Base-by-base conservation (phyloP, 2,113 vertebrate species). In the Phrynocephalus versicolor region DNA sequence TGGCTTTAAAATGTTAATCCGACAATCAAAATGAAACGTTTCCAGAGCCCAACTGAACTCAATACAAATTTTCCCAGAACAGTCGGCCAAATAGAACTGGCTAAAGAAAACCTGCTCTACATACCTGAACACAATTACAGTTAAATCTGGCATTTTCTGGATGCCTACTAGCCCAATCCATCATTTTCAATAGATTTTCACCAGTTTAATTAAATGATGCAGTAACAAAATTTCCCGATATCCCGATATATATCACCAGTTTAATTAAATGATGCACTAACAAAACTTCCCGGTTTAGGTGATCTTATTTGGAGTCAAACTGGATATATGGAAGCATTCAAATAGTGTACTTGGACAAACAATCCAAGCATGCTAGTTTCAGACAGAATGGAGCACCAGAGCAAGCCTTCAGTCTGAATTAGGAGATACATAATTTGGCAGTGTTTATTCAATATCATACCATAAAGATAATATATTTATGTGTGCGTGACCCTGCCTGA, bases 1-100 rank as follows among this genome's bases (percentile, higher is more conserved):
- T 85, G 85, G 91, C 88, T 95, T 94, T 93, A 93, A 93, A 88
- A 91, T 90, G 94, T 90, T 95, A 94, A 93, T 94, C 89, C 92
- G 87, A 88, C 86, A 85, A 89, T 92, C 92, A 88, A 87, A 90
- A 91, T 64, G 86, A 93, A 92, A 89, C 19, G 86, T 79, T 82
- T 45, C 90, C 85, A 73, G 86, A 74, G 74, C 60, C 69, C 71
- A 0, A 27, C 27, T 0, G 74, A 25, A 13, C 79, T 83, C 89
- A 81, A 87, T 85, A 79, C 80, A 25, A 79, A 85, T 83, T 91
- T 83, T 73, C 82, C 90, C 65, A 89, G 25, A 89, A 84, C 65
- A 60, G 25, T 64, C 37, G 70, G 81, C 45, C 72, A 0, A 0
- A 73, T 85, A 81, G 62, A 76, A 0, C 65, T 18, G 57, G 30